phyloP scores from a whole-genome alignment of 1,140 invertebrate species.

The Drosophila kepulauana region DNA sequence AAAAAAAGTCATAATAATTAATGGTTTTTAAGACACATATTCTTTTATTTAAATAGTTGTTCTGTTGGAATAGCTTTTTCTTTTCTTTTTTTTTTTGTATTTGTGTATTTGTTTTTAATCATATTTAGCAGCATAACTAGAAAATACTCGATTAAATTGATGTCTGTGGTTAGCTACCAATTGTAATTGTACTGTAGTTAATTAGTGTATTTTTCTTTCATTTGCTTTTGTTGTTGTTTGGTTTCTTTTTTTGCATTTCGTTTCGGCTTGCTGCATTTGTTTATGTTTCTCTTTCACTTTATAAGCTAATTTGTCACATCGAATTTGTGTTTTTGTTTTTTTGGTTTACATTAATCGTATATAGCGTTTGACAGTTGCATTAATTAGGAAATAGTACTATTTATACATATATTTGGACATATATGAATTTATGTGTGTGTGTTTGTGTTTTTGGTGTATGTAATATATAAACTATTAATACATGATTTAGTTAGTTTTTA shows the following conservation, averaged over 20 bases:
- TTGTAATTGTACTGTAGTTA: slow-evolving; percentile 57
- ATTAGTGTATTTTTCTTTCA: slow-evolving; percentile 33
- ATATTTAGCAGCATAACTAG: slow-evolving; percentile 60
- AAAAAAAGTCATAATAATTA: slow-evolving; percentile 72
- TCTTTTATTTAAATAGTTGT: slow-evolving; percentile 81
- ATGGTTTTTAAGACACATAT: slow-evolving; percentile 81
- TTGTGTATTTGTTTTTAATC: slow-evolving; percentile 22
- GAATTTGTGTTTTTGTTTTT: slow-evolving; percentile 62
- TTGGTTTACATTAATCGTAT: slow-evolving; percentile 64
- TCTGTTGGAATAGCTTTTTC: slow-evolving; percentile 55
- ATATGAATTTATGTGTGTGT: slow-evolving; percentile 56
- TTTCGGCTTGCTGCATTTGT: slow-evolving; percentile 22
- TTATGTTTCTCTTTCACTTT: slow-evolving; percentile 50
- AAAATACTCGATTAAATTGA: slow-evolving; percentile 56
- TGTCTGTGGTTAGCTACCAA: slow-evolving; percentile 55
- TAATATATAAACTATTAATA: slow-evolving; percentile 71
- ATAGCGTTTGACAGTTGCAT: slow-evolving; percentile 70
- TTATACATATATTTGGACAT: slow-evolving; percentile 45
- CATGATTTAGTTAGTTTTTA: slow-evolving; percentile 69
- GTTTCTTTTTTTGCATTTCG: slow-evolving; percentile 24
- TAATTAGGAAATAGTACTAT: slow-evolving; percentile 68
- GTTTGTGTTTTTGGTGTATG: slow-evolving; percentile 18
- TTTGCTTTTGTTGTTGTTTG: slow-evolving; percentile 25
- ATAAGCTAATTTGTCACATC: slow-evolving; percentile 79
- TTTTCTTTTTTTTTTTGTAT: slow-evolving; percentile 35